Conservation (phyloP, 2,113 vertebrate species). For the Engystomops pustulosus region DNA sequence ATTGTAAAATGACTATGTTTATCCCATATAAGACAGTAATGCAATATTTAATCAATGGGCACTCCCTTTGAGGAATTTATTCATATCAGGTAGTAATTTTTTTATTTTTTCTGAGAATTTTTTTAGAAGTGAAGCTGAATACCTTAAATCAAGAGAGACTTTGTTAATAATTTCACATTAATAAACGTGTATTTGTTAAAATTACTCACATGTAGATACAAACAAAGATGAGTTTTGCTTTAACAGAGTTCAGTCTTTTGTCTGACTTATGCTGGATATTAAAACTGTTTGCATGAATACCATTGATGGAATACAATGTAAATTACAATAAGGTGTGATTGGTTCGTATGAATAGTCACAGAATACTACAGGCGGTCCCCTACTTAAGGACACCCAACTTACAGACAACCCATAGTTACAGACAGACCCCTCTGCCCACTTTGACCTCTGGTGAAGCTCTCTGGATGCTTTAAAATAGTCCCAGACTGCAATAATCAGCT, state of each 20-base stretch:
- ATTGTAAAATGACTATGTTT: too few relatives aligned
- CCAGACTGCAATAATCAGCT: too few relatives aligned
- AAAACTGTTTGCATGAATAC: not conserved
- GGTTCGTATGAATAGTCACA: constrained; percentile 2
- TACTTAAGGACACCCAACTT: too few relatives aligned
- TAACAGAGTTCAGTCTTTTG: not conserved
- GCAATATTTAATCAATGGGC: too few relatives aligned
- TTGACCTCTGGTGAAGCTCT: too few relatives aligned
- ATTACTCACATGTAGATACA: not conserved
- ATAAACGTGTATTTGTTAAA: not conserved
- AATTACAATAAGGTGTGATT: constrained; percentile 1
- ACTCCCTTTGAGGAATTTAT: too few relatives aligned
- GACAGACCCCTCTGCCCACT: too few relatives aligned
- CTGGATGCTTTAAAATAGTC: too few relatives aligned
- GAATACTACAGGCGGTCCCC: not conserved
- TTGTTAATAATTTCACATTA: too few relatives aligned
- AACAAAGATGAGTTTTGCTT: not conserved
- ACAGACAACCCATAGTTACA: too few relatives aligned
- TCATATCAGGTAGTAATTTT: not conserved
- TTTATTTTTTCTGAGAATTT: not conserved
- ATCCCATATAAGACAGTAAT: too few relatives aligned
- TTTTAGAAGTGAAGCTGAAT: not conserved
- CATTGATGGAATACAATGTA: not conserved
- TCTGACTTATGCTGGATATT: not conserved
- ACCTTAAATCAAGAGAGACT: not conserved